phyloP scores from a whole-genome alignment of 2,888 invertebrate species.

The Agriopis leucophaearia region DNA sequence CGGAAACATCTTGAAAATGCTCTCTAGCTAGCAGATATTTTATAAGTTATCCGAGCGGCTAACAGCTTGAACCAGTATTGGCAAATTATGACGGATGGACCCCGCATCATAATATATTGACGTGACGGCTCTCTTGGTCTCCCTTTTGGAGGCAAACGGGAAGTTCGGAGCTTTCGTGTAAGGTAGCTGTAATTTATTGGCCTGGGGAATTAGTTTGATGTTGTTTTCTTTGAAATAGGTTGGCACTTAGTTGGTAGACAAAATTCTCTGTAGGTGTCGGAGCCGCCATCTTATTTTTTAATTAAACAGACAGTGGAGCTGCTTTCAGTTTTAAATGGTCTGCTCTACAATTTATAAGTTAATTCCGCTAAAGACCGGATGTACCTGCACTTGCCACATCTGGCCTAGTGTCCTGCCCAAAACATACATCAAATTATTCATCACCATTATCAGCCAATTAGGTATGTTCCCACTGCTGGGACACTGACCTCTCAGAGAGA shows the following conservation, averaged over 20 bases:
- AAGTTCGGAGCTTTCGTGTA: constrained; percentile 25
- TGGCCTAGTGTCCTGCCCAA: no score
- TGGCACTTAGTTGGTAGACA: background rate
- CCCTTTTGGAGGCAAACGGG: constrained; percentile 25
- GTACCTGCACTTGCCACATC: no score
- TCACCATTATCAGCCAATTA: no score
- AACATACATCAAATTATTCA: no score
- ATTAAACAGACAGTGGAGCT: background rate
- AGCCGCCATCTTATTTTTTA: no score
- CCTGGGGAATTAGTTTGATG: constrained; percentile 21
- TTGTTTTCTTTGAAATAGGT: constrained; percentile 21
- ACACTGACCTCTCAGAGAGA: no score
- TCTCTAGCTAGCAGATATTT: constrained; percentile 31
- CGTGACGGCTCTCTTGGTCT: constrained; percentile 45
- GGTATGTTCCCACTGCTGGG: no score
- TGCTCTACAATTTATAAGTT: no score
- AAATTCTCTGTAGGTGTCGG: no score
- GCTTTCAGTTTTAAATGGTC: no score
- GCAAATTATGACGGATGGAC: constrained; percentile 68
- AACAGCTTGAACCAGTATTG: constrained; percentile 55
- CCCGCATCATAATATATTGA: constrained; percentile 55
- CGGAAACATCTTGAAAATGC: constrained; percentile 31
- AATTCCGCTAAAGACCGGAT: no score
- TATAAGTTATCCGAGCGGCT: constrained; percentile 49
- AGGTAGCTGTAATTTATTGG: constrained; percentile 31